phyloP scores from a whole-genome alignment of 2,888 invertebrate genomes.

The Tholera decimalis region DNA sequence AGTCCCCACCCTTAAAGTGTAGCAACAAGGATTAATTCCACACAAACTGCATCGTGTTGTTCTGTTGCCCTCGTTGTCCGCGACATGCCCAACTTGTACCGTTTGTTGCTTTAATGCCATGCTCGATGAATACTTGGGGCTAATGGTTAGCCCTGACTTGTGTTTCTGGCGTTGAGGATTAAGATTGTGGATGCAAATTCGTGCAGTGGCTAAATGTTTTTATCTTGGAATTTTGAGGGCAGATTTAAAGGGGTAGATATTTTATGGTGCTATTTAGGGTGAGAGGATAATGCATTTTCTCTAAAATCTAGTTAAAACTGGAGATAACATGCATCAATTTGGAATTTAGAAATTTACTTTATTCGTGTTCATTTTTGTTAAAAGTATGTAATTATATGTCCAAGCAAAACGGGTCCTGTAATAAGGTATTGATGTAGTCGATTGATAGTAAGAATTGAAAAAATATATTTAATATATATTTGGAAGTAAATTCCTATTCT shows the following conservation, averaged over 20 bases:
- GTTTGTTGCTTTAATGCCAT: conserved; percentile 63
- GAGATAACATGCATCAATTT: no score
- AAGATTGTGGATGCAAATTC: conserved; percentile 20
- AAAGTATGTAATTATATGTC: no score
- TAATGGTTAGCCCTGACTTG: conserved; percentile 51
- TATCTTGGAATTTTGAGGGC: background rate
- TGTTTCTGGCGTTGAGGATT: conserved; percentile 37
- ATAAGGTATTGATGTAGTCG: no score
- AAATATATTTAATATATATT: no score
- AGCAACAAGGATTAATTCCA: conserved; percentile 78
- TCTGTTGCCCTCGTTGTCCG: conserved; percentile 43
- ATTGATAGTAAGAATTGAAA: no score
- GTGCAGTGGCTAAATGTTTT: background rate
- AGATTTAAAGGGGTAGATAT: background rate
- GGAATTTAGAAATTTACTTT: no score
- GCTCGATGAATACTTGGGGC: conserved; percentile 50
- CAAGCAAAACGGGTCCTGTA: no score
- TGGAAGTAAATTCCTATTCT: no score
- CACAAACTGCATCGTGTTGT: conserved; percentile 70
- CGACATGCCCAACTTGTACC: conserved; percentile 65
- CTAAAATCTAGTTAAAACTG: no score
- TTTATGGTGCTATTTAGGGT: background rate
- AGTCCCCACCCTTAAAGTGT: conserved; percentile 61
- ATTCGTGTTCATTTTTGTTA: no score
- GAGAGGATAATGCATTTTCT: no score